These are phyloP conservation scores for Eilema depressum DNA, from an alignment of 2,888 invertebrate species.

Conservation along the genomic window DNA sequence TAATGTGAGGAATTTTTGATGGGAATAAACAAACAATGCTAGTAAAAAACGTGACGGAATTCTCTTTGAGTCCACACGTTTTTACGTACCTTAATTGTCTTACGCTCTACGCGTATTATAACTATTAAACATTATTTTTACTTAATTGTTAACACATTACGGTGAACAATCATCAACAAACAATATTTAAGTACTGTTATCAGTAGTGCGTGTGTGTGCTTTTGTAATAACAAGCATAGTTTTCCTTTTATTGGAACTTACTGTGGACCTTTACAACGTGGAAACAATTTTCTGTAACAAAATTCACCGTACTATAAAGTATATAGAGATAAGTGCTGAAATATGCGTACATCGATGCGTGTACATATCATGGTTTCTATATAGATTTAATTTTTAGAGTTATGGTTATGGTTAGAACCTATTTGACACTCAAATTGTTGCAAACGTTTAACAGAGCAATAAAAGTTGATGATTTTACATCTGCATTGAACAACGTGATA, in stretches of 20 bases:
- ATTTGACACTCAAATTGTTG: neutral
- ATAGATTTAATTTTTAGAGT: neutral
- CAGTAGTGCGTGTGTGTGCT: neutral
- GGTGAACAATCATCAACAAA: conserved; percentile 6
- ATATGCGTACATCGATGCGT: neutral
- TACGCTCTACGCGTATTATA: conserved; percentile 37
- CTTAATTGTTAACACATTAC: conserved; percentile 3
- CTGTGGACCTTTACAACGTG: neutral
- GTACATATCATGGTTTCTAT: neutral
- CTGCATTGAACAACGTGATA: conserved; percentile 4
- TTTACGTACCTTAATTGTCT: conserved; percentile 42
- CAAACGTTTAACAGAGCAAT: neutral
- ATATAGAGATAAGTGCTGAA: neutral
- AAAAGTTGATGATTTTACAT: conserved; percentile 6
- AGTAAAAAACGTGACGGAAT: conserved; percentile 39
- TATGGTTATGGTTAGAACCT: neutral
- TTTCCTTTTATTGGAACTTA: neutral
- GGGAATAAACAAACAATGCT: conserved; percentile 47
- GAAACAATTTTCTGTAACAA: neutral
- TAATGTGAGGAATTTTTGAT: conserved; percentile 42
- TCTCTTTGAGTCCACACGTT: conserved; percentile 45
- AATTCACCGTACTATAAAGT: neutral
- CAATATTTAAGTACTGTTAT: conserved; percentile 4
- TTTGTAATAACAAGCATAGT: neutral
- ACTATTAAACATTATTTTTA: conserved; percentile 10